Evolutionary conservation across 2,888 invertebrate species (phyloP), one percentile per base, ranked within the genome.

Genomic region (Eumacrocentrus americanus): DNA sequence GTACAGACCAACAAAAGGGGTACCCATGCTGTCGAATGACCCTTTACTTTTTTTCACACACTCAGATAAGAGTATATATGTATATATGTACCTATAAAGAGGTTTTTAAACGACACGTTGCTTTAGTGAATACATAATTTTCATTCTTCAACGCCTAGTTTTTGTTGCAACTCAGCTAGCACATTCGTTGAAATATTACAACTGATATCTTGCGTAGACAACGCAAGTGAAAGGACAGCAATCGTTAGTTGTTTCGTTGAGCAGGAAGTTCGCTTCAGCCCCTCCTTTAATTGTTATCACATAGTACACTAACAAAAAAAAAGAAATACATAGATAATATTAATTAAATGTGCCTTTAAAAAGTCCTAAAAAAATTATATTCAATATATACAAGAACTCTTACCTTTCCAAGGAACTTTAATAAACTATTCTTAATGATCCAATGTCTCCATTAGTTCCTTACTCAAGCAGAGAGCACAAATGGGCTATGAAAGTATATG

Each of bases 201-300:
- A 54, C 25, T 29, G 29, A 54, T 42, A 54, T 40, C 53, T 54
- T 60, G 42, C 54, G 50, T 42, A 50, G 12, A 20, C 16, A 22
- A 22, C 37, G 46, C 51, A 35, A 60, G 53, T 55, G 60, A 60
- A 60, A 53, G 60, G 55, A 60, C 50, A 37, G n/a, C n/a, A n/a
- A 56, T 55, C 40, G 23, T 54, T 25, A 40, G 56, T 55, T 50
- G 55, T 63, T 63, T 61, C 51, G 61, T 61, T 55, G 58, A 50
- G 54, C 66, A 54, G 66, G 66, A 66, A 66, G 66, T 66, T 62
- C 66, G 66, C 66, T 62, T 56, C 62, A 61, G 66, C 64, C 66
- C 66, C 62, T 62, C 64, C 60, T 54, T 38, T 60, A 60, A 60
- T 60, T 60, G 42, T 60, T 54, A 60, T 54, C 60, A 60, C 54